Conservation (phyloP, 2,888 invertebrate species). For the Dione juno region DNA sequence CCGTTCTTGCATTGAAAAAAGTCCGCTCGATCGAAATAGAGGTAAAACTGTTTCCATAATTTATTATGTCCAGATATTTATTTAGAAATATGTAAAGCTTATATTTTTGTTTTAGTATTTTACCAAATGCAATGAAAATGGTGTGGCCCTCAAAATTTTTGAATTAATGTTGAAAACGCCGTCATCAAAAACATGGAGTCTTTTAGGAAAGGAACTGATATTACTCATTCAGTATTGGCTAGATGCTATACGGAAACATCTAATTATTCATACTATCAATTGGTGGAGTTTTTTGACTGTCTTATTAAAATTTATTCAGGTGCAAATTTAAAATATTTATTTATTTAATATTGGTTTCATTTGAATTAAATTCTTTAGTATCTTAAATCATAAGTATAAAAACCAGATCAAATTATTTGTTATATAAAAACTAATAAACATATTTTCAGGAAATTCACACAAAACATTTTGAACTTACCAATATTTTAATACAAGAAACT, state of each 20-base stretch:
- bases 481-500: conserved; percentile 58
- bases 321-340: conserved; percentile 43
- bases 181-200: conserved; percentile 63
- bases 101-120: conserved; percentile 60
- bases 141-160: conserved; percentile 62
- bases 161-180: conserved; percentile 58
- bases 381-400: no score
- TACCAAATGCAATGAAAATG: conserved; percentile 63
- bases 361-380: no score
- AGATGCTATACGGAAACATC: conserved; percentile 61
- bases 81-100: not conserved
- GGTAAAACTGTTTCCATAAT: conserved; percentile 50
- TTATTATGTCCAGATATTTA: not conserved
- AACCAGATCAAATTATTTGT: no score
- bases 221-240: conserved; percentile 67
- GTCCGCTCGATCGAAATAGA: conserved; percentile 66
- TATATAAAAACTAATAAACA: not conserved
- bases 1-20: conserved; percentile 63
- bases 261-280: conserved; percentile 56
- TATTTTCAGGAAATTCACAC: conserved; percentile 55
- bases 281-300: conserved; percentile 69
- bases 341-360: no score
- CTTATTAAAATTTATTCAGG: conserved; percentile 63
- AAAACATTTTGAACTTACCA: conserved; percentile 57
- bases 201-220: conserved; percentile 63